Evolutionary conservation across 1,140 invertebrate genomes (phyloP).

Genomic region (Drosophila athabasca): DNA sequence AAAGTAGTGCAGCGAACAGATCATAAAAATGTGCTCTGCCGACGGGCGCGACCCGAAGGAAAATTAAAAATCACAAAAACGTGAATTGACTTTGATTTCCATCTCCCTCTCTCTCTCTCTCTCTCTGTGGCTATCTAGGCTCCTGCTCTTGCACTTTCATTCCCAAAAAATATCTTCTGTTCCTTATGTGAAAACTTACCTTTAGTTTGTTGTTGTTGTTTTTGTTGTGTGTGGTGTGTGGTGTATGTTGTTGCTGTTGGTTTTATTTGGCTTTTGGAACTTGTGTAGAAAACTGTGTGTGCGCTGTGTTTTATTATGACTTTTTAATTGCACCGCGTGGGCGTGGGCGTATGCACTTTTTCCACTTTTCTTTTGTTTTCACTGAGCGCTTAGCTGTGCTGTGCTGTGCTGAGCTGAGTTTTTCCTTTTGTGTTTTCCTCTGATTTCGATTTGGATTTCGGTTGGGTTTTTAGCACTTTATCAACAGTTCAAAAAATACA

Average conservation of each 20-base stretch:
- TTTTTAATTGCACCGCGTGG: constrained; percentile 63
- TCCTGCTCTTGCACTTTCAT: not conserved
- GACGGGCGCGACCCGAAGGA: constrained; percentile 51
- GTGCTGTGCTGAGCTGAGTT: too few species aligned
- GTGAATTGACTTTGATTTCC: constrained; percentile 70
- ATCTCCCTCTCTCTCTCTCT: constrained; percentile 14
- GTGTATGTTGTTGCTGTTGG: not conserved
- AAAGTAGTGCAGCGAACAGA: constrained; percentile 68
- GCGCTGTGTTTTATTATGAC: constrained; percentile 40
- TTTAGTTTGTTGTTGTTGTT: constrained; percentile 44
- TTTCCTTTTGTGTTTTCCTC: constrained; percentile 26
- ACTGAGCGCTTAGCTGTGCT: not conserved
- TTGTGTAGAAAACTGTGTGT: constrained; percentile 4
- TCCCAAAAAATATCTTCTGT: constrained; percentile 15
- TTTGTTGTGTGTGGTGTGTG: too few species aligned
- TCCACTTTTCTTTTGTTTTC: constrained; percentile 21
- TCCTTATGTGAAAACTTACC: constrained; percentile 57
- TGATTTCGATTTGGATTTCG: constrained; percentile 20
- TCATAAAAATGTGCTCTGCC: constrained; percentile 65
- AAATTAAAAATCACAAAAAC: constrained; percentile 24
- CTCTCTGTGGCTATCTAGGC: not conserved
- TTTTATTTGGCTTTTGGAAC: constrained; percentile 13
- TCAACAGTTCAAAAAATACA: too few species aligned
- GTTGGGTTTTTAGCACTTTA: constrained; percentile 4
- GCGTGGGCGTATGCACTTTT: constrained; percentile 24